Base-by-base conservation (phyloP, 2,888 invertebrate genomes). In the Cistogaster globosa region DNA sequence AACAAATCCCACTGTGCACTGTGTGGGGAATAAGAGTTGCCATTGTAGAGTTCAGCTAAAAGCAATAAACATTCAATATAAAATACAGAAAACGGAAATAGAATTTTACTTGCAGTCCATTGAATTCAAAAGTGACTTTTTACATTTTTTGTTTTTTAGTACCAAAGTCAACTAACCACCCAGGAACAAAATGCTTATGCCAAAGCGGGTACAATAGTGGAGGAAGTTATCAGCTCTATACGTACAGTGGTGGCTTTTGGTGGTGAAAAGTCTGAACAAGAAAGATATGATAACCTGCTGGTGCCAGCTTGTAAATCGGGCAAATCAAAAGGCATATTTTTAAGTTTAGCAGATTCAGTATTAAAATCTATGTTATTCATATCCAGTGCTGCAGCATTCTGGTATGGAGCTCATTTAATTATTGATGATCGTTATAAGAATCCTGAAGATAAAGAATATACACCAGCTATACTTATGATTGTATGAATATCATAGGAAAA, bases 231-330 rank as follows among this genome's bases (percentile, higher is more conserved):
- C 0, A 93, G 95, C 1, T 94, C 96, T 1, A 94, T 97, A 83
- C 93, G 96, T 83, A 97, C 97, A 0, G 97, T 97, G 0, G 94
- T 96, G 9, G 96, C 97, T 0, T 97, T 97, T 90, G 96, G 96
- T 1, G 97, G 97, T 1, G 95, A 97, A 89, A 92, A 94, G 32
- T 95, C 96, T 87, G 97, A 97, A 91, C 94, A 95, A 7, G 93
- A 94, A 53, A 94, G 95, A 90, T 95, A 94, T 88, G 91, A 92
- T 22, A 90, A 90, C 32, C 94, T 94, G 48, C 90, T 96, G 55
- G 90, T 93, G 0, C 95, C 95, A 0, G 96, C 96, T 0, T 94
- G 94, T 80, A 94, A 93, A 86, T 95, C 94, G 55, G 96, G 96
- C 26, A 93, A 93, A 6, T 93, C 92, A 86, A 94, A 95, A 87